Conservation (phyloP, 1,140 invertebrate species). For the Galleria mellonella region DNA sequence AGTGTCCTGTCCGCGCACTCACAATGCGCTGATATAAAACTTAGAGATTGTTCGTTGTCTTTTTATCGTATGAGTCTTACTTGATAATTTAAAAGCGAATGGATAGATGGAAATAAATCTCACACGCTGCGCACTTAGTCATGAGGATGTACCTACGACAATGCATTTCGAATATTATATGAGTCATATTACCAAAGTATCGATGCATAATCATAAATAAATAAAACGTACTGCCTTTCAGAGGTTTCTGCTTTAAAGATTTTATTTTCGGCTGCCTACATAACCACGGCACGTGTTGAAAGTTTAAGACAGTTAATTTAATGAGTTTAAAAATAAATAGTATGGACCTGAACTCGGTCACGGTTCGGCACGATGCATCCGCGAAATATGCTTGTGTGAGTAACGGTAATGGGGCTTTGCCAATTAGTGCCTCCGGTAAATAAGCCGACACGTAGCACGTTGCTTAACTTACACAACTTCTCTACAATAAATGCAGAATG, state of each 20-base stretch:
- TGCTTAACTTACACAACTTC: too few species aligned
- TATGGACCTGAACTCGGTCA: conserved; percentile 15
- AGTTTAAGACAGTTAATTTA: conserved; percentile 16
- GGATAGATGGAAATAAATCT: too few species aligned
- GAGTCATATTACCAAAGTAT: conserved; percentile 1
- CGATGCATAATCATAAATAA: not conserved
- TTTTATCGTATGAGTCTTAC: too few species aligned
- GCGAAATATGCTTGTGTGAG: conserved; percentile 1
- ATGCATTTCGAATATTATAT: not conserved
- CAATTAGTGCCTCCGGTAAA: conserved; percentile 8
- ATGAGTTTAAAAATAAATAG: conserved; percentile 20
- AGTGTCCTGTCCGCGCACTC: too few species aligned
- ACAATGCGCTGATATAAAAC: too few species aligned
- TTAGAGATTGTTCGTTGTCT: too few species aligned
- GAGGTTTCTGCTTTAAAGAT: not conserved
- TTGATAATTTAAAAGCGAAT: too few species aligned
- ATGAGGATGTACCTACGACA: conserved; percentile 14
- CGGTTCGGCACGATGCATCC: conserved; percentile 7
- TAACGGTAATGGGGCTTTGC: conserved; percentile 13
- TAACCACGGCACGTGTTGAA: not conserved
- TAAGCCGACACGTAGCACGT: too few species aligned
- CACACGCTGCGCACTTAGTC: too few species aligned
- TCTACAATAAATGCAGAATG: too few species aligned
- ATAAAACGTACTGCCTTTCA: conserved; percentile 3
- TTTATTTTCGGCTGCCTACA: too few species aligned